Evolutionary conservation across 2,888 invertebrate genomes (phyloP), one percentile per base, ranked within the genome.

Genomic region (Eupithecia abbreviata): DNA sequence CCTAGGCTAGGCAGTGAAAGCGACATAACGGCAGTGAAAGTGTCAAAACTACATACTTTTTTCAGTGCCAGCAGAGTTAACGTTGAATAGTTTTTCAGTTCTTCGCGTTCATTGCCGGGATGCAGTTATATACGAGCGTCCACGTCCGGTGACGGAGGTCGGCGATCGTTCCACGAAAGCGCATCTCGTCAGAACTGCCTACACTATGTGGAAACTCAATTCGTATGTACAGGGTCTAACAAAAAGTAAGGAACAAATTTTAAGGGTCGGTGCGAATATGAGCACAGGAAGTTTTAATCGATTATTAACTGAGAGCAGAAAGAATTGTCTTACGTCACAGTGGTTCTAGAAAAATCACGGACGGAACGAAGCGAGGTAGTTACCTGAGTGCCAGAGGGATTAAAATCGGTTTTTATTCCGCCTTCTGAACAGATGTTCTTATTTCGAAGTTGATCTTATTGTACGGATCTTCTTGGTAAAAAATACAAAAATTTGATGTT

Each of bases 61-160:
- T 7, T n/a, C 1, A 9, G 58, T 18, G 9, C 10, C 18, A 18
- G 2, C 18, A 9, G 58, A 18, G 3, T 58, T 18, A 41, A 51
- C n/a, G 13, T 3, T n/a, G 65, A 13, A 15, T 43, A 30, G 4
- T 71, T 71, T 62, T 45, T 67, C 78, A 87, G 90, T 85, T 65
- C 79, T 90, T 66, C 84, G 84, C 68, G 86, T 91, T 78, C 81
- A 87, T 75, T 90, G 91, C 81, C 84, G 84, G 12, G 90, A 90
- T 82, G 88, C 87, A 73, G 82, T 86, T 75, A 84, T 89, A 47
- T 86, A 80, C 82, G 75, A 80, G 77, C 86, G 88, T 49, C 87
- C 86, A 58, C 75, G 80, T 43, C 79, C 82, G 13, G 51, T 78
- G 30, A 73, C 74, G 43, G 80, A 73, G 51, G 51, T 69, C 73